Conservation (phyloP, 2,113 vertebrate genomes). For the Oryzias curvinotus region DNA sequence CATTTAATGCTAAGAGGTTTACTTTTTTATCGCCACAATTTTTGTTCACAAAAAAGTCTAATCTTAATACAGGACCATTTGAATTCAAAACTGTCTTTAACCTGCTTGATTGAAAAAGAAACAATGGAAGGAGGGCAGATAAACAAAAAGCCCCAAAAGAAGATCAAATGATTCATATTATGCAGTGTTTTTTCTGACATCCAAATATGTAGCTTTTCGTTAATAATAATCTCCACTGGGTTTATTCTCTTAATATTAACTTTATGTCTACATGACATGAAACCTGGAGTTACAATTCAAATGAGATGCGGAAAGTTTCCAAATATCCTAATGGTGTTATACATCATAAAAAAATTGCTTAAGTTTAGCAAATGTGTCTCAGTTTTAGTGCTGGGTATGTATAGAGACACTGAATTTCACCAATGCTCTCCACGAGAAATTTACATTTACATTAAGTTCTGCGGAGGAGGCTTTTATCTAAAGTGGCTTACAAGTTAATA, state of each 20-base stretch:
- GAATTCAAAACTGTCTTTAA: conserved; percentile 49
- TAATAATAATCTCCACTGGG: too few relatives aligned
- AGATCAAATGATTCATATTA: too few relatives aligned
- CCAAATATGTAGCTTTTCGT: too few relatives aligned
- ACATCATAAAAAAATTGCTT: neutral
- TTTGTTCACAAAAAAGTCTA: conserved; percentile 10
- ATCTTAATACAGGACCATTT: conserved; percentile 25
- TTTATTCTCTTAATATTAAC: too few relatives aligned
- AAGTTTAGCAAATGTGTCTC: neutral
- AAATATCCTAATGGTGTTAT: neutral
- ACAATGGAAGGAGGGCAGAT: conserved; percentile 35
- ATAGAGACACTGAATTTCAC: too few relatives aligned
- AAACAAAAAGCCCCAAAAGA: neutral
- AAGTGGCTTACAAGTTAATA: neutral
- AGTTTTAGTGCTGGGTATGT: neutral
- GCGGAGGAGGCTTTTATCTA: neutral
- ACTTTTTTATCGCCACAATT: conserved; percentile 51
- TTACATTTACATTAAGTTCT: neutral
- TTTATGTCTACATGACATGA: too few relatives aligned
- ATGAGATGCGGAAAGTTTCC: too few relatives aligned
- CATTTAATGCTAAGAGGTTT: conserved; percentile 57
- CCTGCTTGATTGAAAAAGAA: conserved; percentile 15
- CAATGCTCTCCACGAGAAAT: neutral
- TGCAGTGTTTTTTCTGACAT: too few relatives aligned
- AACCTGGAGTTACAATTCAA: too few relatives aligned